phyloP scores from a whole-genome alignment of 92 coral and sea anemone species.

The Virgularia gustaviana region DNA sequence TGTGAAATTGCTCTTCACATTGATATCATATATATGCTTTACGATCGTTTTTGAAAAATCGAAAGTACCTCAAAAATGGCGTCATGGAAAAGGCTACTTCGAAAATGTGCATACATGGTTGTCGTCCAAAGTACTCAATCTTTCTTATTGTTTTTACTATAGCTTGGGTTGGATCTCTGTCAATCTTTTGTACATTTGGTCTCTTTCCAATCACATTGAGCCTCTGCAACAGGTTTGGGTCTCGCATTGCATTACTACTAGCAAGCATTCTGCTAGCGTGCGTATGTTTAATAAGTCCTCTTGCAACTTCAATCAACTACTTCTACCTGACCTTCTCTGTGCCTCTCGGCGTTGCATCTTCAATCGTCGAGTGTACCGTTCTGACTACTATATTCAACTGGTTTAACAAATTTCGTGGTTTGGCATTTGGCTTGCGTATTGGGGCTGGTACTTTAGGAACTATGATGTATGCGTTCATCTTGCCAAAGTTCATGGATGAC shows the following conservation, averaged over 20 bases:
- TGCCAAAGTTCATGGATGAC: constrained; percentile 35
- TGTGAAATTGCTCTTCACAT: too few species aligned
- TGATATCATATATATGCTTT: too few species aligned
- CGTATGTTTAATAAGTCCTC: background rate
- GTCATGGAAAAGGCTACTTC: too few species aligned
- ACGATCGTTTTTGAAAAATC: too few species aligned
- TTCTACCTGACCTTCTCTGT: background rate
- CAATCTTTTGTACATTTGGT: background rate
- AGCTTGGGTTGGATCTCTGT: background rate
- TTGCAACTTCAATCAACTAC: background rate
- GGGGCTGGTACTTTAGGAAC: constrained; percentile 13
- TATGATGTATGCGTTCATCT: constrained; percentile 37
- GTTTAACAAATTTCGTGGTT: background rate
- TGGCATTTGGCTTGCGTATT: background rate
- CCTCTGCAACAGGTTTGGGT: background rate
- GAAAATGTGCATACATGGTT: too few species aligned
- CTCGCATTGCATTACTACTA: background rate
- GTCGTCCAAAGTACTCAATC: too few species aligned
- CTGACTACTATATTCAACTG: background rate
- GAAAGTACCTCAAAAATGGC: too few species aligned
- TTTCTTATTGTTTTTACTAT: background rate
- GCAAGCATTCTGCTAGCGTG: background rate
- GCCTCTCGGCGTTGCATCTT: background rate
- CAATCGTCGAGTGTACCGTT: background rate
- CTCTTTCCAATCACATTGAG: background rate